A percentile compares a stretch with the other conserved stretches of the same genome.
Conservation (phyloP, 2,888 invertebrate genomes). For the Pseudococcus viburni region DNA sequence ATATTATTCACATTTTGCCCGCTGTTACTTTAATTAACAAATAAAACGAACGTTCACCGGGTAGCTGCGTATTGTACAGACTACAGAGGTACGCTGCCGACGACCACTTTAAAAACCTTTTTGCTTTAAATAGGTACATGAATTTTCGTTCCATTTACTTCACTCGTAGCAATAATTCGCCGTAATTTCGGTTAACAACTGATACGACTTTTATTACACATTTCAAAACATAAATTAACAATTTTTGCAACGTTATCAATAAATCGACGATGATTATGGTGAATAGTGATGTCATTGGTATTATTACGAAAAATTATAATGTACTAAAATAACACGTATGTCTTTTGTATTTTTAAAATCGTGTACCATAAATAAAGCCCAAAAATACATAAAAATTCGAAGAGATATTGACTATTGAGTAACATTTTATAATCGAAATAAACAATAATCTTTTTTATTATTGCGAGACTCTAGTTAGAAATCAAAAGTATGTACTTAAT, state of each 20-base stretch:
- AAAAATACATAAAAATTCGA: no score
- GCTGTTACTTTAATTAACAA: constrained; percentile 34
- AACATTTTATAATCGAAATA: no score
- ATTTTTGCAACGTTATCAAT: background rate
- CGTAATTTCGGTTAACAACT: background rate
- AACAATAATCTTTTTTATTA: no score
- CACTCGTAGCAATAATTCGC: background rate
- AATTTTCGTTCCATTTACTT: background rate
- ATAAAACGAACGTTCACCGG: constrained; percentile 16
- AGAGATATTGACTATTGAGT: no score
- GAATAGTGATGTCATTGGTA: background rate
- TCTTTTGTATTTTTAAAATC: background rate
- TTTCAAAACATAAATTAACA: background rate
- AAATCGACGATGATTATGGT: background rate
- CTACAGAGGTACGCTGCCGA: background rate
- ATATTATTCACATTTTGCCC: background rate
- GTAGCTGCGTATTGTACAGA: background rate
- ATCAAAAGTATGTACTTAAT: no score
- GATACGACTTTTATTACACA: background rate
- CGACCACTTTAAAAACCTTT: background rate
- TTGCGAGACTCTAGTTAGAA: no score
- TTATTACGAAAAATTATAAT: background rate
- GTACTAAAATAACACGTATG: background rate
- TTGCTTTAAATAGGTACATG: background rate
- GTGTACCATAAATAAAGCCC: no score